A percentile compares a stretch with the other conserved stretches of the same genome.
Evolutionary conservation across 2,888 invertebrate species (phyloP).

Genomic region (Bombylius major): DNA sequence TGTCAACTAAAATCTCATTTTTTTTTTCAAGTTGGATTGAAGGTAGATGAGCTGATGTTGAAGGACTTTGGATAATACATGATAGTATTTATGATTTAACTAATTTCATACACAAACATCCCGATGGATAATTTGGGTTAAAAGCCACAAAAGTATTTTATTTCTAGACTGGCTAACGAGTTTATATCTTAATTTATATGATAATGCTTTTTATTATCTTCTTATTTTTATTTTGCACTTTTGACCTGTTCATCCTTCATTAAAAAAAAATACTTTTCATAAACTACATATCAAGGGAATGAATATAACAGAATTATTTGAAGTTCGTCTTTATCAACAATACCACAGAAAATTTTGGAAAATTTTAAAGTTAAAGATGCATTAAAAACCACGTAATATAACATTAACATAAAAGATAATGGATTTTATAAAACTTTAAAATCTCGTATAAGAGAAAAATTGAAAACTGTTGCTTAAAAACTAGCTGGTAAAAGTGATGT

Average conservation of each 20-base stretch:
- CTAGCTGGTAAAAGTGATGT: conserved; percentile 29
- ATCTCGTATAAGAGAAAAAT: conserved; percentile 40
- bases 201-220: too few species aligned
- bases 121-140: conserved; percentile 71
- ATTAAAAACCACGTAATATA: conserved; percentile 47
- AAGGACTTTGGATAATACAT: conserved; percentile 61
- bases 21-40: conserved; percentile 42
- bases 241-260: not conserved
- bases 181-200: too few species aligned
- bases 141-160: conserved; percentile 45
- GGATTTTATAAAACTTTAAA: conserved; percentile 65
- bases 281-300: conserved; percentile 45
- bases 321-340: conserved; percentile 50
- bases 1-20: too few species aligned
- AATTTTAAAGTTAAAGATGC: conserved; percentile 57
- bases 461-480: conserved; percentile 42
- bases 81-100: conserved; percentile 72
- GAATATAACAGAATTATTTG: conserved; percentile 71
- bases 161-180: too few species aligned
- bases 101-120: conserved; percentile 63
- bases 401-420: conserved; percentile 58
- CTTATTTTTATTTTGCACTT: not conserved
- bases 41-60: conserved; percentile 51
- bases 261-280: not conserved
- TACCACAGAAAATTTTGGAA: conserved; percentile 45